These are phyloP conservation scores for Drosophila sucinea DNA, from an alignment of 1,140 invertebrate genomes.

Conservation along the genomic window DNA sequence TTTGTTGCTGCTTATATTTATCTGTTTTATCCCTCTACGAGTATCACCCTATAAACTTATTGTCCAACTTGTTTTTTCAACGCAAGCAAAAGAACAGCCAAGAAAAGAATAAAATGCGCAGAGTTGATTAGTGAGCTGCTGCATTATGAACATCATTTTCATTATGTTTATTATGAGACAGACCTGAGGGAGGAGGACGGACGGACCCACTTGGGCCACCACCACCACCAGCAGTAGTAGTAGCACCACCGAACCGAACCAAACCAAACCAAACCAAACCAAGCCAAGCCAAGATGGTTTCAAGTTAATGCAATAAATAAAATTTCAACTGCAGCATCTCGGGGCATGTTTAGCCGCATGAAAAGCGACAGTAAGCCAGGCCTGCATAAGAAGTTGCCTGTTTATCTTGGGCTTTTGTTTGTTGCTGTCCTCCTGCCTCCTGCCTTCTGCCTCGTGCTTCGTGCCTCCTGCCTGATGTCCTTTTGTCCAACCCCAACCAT, in stretches of 20 bases:
- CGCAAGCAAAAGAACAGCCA: constrained; percentile 16
- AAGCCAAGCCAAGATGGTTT: constrained; percentile 32
- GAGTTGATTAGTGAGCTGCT: constrained; percentile 74
- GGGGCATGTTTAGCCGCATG: constrained; percentile 78
- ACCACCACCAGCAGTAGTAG: background rate
- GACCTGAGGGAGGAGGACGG: no score
- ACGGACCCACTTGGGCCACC: background rate
- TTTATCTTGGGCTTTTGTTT: constrained; percentile 78
- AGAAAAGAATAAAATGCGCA: constrained; percentile 18
- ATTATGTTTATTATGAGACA: constrained; percentile 69
- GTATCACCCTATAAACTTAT: background rate
- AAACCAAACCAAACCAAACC: background rate
- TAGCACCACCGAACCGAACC: background rate
- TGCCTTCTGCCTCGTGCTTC: constrained; percentile 29
- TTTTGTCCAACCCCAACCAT: background rate
- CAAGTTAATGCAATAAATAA: constrained; percentile 81
- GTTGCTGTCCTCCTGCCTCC: constrained; percentile 40
- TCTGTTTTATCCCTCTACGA: background rate
- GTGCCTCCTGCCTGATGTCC: constrained; percentile 21
- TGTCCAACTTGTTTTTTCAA: constrained; percentile 8
- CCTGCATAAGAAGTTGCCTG: constrained; percentile 76
- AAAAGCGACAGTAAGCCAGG: constrained; percentile 75
- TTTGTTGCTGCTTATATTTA: background rate
- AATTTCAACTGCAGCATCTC: constrained; percentile 74
- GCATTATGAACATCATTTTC: constrained; percentile 76